Evolutionary conservation across 2,797 vertebrate genomes (phyloP), one percentile per base, ranked within the genome.

Genomic region (Octomys mimax): DNA sequence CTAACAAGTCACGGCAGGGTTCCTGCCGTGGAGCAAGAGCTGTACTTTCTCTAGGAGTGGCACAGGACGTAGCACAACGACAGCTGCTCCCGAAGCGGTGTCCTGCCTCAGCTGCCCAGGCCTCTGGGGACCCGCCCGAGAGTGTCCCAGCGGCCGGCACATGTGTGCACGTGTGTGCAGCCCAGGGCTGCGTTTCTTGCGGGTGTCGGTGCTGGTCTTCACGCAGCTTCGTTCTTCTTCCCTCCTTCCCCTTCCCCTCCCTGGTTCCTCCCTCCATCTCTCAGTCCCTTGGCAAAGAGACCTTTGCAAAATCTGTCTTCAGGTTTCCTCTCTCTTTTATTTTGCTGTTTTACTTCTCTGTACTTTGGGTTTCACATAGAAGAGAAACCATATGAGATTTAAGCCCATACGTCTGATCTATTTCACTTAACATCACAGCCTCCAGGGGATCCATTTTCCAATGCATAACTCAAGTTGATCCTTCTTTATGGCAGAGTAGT

Each of bases 81-180:
- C 0, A 52, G 16, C 36, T 66, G 28, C 6, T 9, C 7, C 16
- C 3, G 5, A 68, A 26, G 14, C 8, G 3, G n/a, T 3, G 1
- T 22, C 39, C 4, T 2, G 39, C 18, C 28, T 61, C 36, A 2
- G 18, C 24, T 19, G 73, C 21, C 46, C 59, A 6, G 8, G 18
- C 13, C 19, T 3, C 49, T 31, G 39, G 46, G 26, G 71, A 66
- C 14, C 39, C 16, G 0, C 5, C 1, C 1, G 5, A 42, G 46
- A 78, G 18, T 26, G 19, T 8, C 6, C 31, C 66, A 33, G 2
- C 11, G 12, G 31, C 42, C 33, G 1, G 2, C 28, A 7, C 19
- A 6, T n/a, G 33, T n/a, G 18, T 2, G 18, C 16, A 3, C 0
- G 11, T 12, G 10, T 12, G 10, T 42, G 39, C 22, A 13, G 39